Evolutionary conservation across 2,113 vertebrate genomes (phyloP), one percentile per base, ranked within the genome.

Genomic region (Nanorana parkeri): DNA sequence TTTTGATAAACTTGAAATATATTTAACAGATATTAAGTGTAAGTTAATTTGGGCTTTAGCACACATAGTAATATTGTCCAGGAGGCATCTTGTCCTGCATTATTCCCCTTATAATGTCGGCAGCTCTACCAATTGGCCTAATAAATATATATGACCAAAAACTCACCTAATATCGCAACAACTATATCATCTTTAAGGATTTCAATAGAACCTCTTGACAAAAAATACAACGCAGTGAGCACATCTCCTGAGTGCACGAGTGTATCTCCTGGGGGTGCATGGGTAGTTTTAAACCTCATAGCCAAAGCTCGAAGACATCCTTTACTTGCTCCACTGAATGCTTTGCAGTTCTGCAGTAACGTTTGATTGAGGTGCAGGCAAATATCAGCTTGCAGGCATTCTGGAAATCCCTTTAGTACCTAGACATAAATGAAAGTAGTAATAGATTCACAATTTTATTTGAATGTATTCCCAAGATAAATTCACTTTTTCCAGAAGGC

Each of bases 331-430:
- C 97, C 98, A 19, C 88, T 88, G 89, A 99, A 99, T 11, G 97
- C 98, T 89, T 97, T 98, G 90, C 97, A 99, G 88, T 94, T 92
- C 85, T 99, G 91, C 83, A 99, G 95, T 78, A 99, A 94, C 73
- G 90, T 97, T 78, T 88, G 92, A 88, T 99, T 99, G 86, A 99
- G 96, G 84, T 99, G 98, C 67, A 99, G 96, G 86, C 98, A 99
- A 87, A 99, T 99, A 86, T 99, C 98, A 84, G 98, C 98, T 92
- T 99, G 98, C 86, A 99, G 94, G 90, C 98, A 99, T 91, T 99
- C 98, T 81, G 98, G 98, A 88, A 99, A 99, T 32, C 98, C 98
- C 93, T 99, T 99, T 86, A 99, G 89, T 83, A 99, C 98, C 98
- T 99, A 88, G 74, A 89, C 78, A 75, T 8, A 82, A 29, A 86